Evolutionary conservation across 2,888 invertebrate species (phyloP), one percentile per base, ranked within the genome.

Genomic region (Atethmia centrago): DNA sequence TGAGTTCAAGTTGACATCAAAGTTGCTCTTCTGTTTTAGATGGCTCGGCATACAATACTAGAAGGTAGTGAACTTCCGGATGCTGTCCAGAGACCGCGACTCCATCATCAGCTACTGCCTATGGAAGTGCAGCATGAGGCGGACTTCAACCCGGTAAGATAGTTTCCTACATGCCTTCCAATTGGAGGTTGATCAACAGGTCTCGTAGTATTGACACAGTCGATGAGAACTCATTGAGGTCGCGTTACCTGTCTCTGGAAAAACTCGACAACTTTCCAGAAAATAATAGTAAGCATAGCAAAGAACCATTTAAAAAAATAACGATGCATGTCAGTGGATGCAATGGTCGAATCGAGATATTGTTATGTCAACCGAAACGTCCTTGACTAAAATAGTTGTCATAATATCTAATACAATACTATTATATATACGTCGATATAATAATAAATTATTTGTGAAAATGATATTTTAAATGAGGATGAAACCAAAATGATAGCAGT

Each of bases 81-180:
- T 64, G 97, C 98, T 0, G 97, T 99, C 68, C 97, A 97, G 85
- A 96, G 97, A 7, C 97, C 97, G 1, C 97, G 99, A 65, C 90
- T 99, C 12, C 99, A 99, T 94, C 99, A 99, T 92, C 99, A 99
- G 92, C 97, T 99, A 72, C 94, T 97, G 63, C 98, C 98, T 0
- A 98, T 98, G 97, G 93, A 95, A 73, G 92, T 98, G 0, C 96
- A 97, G 74, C 97, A 97, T 84, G 98, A 98, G 90, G 88, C 92
- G 0, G 97, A 96, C 67, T 97, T 98, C 86, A 94, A 97, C 71
- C 77, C 92, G 89, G 97, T 97, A 91, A 71, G 77, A 67, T 21
- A 42, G 8, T 31, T 36, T 9, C 31, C 1, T 47, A 36, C 25
- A 51, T 31, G 19, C 0, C 51, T 40, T 19, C 12, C 14, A 14